These are phyloP conservation scores for Ennomos erosarius DNA, from an alignment of 2,888 invertebrate genomes.

Conservation along the genomic window DNA sequence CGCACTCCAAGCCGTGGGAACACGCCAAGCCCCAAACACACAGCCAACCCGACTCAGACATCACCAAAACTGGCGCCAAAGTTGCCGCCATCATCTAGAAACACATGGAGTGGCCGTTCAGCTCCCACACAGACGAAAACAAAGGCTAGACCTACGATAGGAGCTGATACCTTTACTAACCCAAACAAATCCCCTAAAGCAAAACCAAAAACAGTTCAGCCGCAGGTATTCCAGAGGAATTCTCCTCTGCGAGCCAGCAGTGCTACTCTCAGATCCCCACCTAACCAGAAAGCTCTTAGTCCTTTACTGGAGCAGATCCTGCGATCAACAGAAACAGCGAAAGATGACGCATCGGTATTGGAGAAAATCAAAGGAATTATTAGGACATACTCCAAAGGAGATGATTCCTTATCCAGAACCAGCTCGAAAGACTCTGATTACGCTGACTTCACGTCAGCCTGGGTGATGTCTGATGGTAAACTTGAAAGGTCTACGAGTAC, in stretches of 20 bases:
- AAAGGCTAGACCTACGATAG: slow-evolving; percentile 71
- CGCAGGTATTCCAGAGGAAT: slow-evolving; percentile 81
- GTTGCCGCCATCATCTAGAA: slow-evolving; percentile 82
- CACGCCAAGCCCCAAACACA: slow-evolving; percentile 79
- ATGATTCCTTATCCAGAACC: slow-evolving; percentile 76
- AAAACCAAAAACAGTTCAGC: slow-evolving; percentile 64
- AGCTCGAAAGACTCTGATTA: slow-evolving; percentile 86
- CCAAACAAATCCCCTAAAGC: slow-evolving; percentile 87
- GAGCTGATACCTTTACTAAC: slow-evolving; percentile 75
- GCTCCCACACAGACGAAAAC: slow-evolving; percentile 71
- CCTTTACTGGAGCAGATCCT: slow-evolving; percentile 90
- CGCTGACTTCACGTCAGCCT: slow-evolving; percentile 89
- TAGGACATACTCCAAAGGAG: slow-evolving; percentile 76
- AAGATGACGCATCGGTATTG: slow-evolving; percentile 90
- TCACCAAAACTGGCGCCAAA: slow-evolving; percentile 75
- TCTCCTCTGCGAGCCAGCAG: slow-evolving; percentile 79
- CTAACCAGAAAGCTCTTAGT: slow-evolving; percentile 85
- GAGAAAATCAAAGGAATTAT: slow-evolving; percentile 90
- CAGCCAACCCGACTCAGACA: slow-evolving; percentile 63
- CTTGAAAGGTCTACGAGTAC: slow-evolving; percentile 86
- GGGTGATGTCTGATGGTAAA: slow-evolving; percentile 90
- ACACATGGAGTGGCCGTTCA: slow-evolving; percentile 91
- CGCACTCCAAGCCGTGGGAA: slow-evolving; percentile 68
- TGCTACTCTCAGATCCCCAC: slow-evolving; percentile 83
- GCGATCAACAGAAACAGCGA: slow-evolving; percentile 88